These are phyloP conservation scores for Serinus canaria DNA, from an alignment of 2,113 vertebrate genomes.

Conservation along the genomic window DNA sequence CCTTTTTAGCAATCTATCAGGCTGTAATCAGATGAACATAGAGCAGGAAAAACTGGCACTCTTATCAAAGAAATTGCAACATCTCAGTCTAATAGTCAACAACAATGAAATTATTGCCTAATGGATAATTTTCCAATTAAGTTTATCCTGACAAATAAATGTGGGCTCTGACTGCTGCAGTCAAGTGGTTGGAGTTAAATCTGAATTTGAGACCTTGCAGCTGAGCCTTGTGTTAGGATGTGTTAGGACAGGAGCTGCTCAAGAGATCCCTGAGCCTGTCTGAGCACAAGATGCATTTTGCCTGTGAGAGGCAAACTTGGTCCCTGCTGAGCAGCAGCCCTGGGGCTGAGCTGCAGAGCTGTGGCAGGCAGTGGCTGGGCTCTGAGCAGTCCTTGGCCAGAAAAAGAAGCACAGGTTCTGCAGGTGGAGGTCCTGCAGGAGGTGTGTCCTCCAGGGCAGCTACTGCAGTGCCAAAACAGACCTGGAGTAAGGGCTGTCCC, in stretches of 20 bases:
- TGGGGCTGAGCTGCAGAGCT: background rate
- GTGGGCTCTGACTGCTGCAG: background rate
- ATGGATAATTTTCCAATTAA: slow-evolving; percentile 10
- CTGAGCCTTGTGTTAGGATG: background rate
- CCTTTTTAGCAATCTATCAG: background rate
- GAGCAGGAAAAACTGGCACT: slow-evolving; percentile 17
- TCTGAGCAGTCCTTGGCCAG: background rate
- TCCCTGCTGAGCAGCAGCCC: background rate
- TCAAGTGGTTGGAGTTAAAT: background rate
- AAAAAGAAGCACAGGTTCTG: background rate
- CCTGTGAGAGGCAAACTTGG: background rate
- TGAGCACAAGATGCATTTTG: fast-evolving
- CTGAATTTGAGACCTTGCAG: background rate
- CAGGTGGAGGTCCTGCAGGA: background rate
- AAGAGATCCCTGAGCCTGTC: background rate
- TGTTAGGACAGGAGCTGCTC: background rate
- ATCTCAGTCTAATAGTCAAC: background rate
- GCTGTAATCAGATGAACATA: background rate
- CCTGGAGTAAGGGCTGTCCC: background rate
- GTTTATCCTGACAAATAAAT: background rate
- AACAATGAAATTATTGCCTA: background rate
- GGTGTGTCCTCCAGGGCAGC: background rate
- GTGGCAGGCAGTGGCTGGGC: background rate
- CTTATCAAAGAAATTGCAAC: slow-evolving; percentile 19
- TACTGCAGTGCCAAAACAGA: background rate